Evolutionary conservation across 2,113 vertebrate genomes (phyloP).

Genomic region (Butorides virescens): DNA sequence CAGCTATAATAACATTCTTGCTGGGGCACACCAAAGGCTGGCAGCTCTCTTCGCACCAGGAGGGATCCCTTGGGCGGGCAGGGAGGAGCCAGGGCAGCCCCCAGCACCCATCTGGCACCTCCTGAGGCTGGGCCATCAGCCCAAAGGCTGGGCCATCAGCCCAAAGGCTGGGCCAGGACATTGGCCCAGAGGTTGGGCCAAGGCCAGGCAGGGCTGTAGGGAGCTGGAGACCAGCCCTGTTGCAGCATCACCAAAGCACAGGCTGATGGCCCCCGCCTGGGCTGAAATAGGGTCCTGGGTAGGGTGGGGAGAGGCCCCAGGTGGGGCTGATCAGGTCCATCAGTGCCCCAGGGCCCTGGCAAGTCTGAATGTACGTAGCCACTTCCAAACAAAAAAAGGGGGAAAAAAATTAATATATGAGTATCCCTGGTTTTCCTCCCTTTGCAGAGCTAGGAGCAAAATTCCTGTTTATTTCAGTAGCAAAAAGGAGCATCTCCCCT

Average conservation of each 20-base stretch:
- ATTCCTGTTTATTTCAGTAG: neutral
- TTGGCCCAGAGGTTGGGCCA: neutral
- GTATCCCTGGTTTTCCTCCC: neutral
- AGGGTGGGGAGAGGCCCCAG: neutral
- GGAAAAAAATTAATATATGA: neutral
- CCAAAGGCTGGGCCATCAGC: neutral
- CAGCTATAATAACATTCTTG: neutral
- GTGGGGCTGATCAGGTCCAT: neutral
- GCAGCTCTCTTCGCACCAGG: neutral
- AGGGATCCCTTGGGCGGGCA: neutral
- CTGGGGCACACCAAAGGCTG: neutral
- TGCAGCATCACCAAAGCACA: rapidly evolving
- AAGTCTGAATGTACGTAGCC: neutral
- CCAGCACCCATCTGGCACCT: too few relatives aligned
- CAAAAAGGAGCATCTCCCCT: neutral
- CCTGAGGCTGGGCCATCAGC: too few relatives aligned
- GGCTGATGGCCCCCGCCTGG: rapidly evolving
- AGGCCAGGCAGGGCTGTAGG: rapidly evolving
- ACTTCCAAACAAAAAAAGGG: neutral
- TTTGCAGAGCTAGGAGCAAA: neutral
- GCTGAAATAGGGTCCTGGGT: neutral
- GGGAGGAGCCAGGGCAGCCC: neutral
- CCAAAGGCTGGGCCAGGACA: neutral
- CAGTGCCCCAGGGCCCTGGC: neutral
- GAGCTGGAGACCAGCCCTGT: rapidly evolving